Conservation (phyloP, 35 echinoderm and acorn worm genomes). For the Anneissia japonica region DNA sequence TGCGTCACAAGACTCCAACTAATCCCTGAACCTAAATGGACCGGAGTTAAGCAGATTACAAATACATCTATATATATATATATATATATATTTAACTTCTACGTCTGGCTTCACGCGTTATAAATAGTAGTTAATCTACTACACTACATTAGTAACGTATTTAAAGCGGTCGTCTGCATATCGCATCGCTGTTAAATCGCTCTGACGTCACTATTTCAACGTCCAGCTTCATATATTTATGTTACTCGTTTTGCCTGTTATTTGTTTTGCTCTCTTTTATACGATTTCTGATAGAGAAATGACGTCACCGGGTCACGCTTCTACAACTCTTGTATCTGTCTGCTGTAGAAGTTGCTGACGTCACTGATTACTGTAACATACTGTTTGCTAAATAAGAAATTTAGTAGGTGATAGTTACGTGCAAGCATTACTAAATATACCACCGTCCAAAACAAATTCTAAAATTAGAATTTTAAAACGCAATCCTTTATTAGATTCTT, state of each 20-base stretch:
- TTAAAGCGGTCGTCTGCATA: background rate
- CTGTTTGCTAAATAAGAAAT: background rate
- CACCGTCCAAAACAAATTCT: too few species aligned
- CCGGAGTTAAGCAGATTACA: background rate
- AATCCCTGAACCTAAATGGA: background rate
- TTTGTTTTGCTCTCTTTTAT: constrained; percentile 2
- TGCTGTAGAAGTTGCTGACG: background rate
- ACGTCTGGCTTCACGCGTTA: background rate
- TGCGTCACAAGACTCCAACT: background rate
- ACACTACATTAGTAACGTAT: background rate
- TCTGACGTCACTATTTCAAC: background rate
- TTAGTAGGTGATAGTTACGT: background rate
- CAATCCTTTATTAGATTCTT: too few species aligned
- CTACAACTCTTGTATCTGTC: background rate
- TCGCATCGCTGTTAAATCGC: background rate
- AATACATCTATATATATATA: background rate
- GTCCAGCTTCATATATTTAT: background rate
- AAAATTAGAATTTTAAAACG: too few species aligned
- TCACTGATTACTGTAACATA: background rate
- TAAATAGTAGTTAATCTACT: background rate
- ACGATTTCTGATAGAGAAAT: background rate
- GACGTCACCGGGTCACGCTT: background rate
- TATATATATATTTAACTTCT: background rate
- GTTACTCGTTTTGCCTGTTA: background rate
- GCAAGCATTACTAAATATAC: background rate